Evolutionary conservation across 2,113 vertebrate genomes (phyloP).

Genomic region (Paedocypris sp.): DNA sequence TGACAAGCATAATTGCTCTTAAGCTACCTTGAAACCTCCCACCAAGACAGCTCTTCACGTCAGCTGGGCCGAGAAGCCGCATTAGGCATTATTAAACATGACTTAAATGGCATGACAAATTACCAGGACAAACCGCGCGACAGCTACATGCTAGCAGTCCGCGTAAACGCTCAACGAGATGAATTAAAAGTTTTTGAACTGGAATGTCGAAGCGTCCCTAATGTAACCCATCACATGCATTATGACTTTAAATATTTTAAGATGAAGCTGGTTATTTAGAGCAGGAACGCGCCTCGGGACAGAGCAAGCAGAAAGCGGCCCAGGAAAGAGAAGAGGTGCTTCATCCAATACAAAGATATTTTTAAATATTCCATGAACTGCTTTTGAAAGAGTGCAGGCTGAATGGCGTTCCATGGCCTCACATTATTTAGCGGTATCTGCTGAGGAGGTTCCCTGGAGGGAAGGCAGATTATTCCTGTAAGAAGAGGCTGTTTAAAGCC

Average conservation of each 20-base stretch:
- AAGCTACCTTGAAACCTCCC: slow-evolving; percentile 1
- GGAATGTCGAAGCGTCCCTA: neutral
- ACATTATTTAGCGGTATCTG: slow-evolving; percentile 6
- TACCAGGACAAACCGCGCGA: slow-evolving; percentile 4
- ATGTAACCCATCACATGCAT: slow-evolving; percentile 10
- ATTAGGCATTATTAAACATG: slow-evolving; percentile 4
- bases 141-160: neutral
- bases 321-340: neutral
- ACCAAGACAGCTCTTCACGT: slow-evolving; percentile 18
- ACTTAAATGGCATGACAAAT: neutral
- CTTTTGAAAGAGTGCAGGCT: slow-evolving; percentile 18
- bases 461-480: slow-evolving; percentile 26
- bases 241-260: slow-evolving; percentile 16
- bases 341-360: slow-evolving; percentile 9
- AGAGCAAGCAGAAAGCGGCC: neutral
- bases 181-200: neutral
- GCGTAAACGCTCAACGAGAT: slow-evolving; percentile 1
- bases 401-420: neutral
- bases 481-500: slow-evolving; percentile 23
- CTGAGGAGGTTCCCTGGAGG: slow-evolving; percentile 2
- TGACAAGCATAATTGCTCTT: slow-evolving; percentile 15
- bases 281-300: slow-evolving; percentile 10
- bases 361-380: slow-evolving; percentile 19
- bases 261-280: slow-evolving; percentile 12
- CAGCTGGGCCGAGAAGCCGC: neutral